These are phyloP conservation scores for Hyphantria cunea DNA, from an alignment of 1,140 invertebrate species.

Conservation along the genomic window DNA sequence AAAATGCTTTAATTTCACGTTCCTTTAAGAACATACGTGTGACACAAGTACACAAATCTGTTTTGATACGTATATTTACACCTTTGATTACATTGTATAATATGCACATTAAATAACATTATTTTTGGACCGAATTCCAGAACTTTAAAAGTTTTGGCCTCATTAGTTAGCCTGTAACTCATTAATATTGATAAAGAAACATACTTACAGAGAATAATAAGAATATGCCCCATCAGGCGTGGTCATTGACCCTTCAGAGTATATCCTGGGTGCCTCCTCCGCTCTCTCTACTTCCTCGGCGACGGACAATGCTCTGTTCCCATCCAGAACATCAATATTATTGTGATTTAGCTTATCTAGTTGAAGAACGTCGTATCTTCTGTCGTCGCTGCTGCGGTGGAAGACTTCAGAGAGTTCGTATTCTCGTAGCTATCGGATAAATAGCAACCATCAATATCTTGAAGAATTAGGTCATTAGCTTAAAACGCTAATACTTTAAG, in stretches of 20 bases:
- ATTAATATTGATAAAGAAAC: too few species aligned
- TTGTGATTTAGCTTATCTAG: conserved; percentile 85
- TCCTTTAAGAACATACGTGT: too few species aligned
- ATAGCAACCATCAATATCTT: neutral
- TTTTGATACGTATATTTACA: too few species aligned
- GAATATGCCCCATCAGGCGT: conserved; percentile 74
- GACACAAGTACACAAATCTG: too few species aligned
- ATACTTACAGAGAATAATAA: conserved; percentile 67
- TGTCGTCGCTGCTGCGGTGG: conserved; percentile 89
- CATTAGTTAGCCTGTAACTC: too few species aligned
- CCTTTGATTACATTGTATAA: too few species aligned
- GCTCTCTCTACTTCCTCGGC: conserved; percentile 89
- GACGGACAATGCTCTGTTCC: conserved; percentile 89
- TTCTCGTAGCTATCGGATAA: conserved; percentile 86
- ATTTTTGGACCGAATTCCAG: too few species aligned
- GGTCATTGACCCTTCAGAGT: conserved; percentile 65
- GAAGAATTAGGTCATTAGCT: too few species aligned
- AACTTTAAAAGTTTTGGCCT: too few species aligned
- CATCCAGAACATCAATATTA: conserved; percentile 83
- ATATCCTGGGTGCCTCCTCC: conserved; percentile 82
- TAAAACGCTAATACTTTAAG: too few species aligned
- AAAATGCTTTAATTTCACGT: too few species aligned
- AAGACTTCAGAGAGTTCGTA: conserved; percentile 93
- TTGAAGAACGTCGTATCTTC: conserved; percentile 88
- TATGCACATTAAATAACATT: too few species aligned